phyloP scores from a whole-genome alignment of 2,113 vertebrate species.

The Pteropus alecto region DNA sequence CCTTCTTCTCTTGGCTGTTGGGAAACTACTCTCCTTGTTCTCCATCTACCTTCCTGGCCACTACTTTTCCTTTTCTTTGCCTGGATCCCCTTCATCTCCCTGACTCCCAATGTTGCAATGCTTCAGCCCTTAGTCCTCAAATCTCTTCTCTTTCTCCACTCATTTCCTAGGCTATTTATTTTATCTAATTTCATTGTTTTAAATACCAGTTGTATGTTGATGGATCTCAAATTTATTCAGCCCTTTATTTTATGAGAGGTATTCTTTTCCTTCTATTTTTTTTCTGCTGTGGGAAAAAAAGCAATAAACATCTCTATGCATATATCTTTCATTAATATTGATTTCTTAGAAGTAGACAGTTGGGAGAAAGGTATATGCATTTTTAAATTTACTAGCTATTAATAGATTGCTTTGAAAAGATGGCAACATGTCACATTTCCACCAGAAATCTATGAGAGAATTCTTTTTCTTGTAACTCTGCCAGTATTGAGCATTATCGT shows the following conservation, averaged over 20 bases:
- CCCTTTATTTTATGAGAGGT: background rate
- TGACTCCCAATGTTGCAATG: background rate
- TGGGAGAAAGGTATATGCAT: background rate
- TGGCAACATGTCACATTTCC: background rate
- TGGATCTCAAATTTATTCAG: background rate
- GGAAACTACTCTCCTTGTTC: background rate
- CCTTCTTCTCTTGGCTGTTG: background rate
- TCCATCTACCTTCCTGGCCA: background rate
- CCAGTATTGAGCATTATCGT: background rate
- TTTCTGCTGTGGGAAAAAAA: background rate
- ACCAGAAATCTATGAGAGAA: background rate
- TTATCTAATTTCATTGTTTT: background rate
- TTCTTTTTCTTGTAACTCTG: background rate
- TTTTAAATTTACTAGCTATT: conserved; percentile 21
- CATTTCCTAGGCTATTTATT: background rate
- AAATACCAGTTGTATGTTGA: background rate
- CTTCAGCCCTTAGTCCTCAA: background rate
- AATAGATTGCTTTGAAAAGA: conserved; percentile 4
- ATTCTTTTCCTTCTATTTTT: background rate
- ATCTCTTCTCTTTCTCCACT: background rate
- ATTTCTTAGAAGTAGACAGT: conserved; percentile 29
- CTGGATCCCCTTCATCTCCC: background rate
- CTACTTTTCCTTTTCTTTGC: background rate
- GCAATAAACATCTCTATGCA: background rate
- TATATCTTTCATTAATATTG: background rate